A percentile compares a stretch with the other conserved stretches of the same genome.
Evolutionary conservation across 2,797 vertebrate genomes (phyloP).

Genomic region (Pangasius krempfi): DNA sequence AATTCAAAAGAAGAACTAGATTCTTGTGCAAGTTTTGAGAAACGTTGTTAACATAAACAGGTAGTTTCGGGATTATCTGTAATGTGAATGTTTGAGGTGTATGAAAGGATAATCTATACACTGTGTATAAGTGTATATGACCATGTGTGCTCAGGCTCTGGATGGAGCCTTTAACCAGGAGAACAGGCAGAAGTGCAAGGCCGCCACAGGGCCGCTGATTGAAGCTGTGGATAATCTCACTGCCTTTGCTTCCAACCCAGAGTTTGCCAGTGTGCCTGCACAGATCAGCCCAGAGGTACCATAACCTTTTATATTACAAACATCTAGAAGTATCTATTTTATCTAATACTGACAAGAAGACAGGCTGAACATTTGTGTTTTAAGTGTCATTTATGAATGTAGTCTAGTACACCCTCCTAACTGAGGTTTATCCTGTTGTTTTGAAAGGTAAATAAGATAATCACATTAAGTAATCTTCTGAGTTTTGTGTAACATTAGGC

Average conservation of each 20-base stretch:
- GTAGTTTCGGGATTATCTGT: neutral
- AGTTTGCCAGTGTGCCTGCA: conserved; percentile 94
- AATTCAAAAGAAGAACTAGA: neutral
- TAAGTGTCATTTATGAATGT: neutral
- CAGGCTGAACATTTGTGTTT: neutral
- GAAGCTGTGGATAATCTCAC: conserved; percentile 97
- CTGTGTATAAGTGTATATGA: neutral
- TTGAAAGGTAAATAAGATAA: neutral
- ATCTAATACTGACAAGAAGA: neutral
- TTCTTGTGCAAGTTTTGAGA: neutral
- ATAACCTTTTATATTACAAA: neutral
- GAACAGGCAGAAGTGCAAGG: conserved; percentile 90
- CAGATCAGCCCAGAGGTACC: conserved; percentile 94
- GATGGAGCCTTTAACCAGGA: conserved; percentile 94
- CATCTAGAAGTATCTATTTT: neutral
- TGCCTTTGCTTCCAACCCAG: conserved; percentile 94
- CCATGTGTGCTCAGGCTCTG: conserved; percentile 80
- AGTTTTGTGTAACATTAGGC: neutral
- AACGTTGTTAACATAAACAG: neutral
- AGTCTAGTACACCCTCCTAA: neutral
- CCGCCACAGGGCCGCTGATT: conserved; percentile 89
- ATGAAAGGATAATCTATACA: neutral
- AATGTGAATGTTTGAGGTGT: neutral
- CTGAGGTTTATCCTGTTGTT: neutral
- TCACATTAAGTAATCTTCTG: neutral